Evolutionary conservation across 2,888 invertebrate species (phyloP), one percentile per base, ranked within the genome.

Genomic region (Ectemnius continuus): DNA sequence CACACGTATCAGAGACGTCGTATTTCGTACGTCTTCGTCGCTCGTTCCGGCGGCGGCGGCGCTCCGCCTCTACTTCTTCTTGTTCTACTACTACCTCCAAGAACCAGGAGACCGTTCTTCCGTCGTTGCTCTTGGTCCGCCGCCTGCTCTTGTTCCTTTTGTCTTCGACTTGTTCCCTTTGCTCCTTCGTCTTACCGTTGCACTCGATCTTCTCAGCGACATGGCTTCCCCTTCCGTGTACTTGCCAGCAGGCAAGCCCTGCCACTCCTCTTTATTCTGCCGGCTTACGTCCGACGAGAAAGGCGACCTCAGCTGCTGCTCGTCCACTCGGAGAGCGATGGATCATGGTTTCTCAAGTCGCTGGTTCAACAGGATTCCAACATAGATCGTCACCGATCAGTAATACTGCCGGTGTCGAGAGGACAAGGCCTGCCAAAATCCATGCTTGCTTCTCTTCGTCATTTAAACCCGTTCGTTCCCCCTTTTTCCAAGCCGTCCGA

Each of bases 1-100:
- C 73, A 68, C 66, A 69, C 73, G 62, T 70, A 67, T 70, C 70
- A 57, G 52, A 14, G 52, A 52, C 52, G 52, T 52, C 62, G 48
- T 58, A 56, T 67, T 52, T 47, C 61, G 18, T 28, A 28, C 23
- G 23, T 14, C 13, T 48, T 20, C 28, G 26, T 23, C 52, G 2
- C 13, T 45, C 6, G 11, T 11, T 16, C 13, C 59, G 23, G 23
- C 18, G 2, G 18, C 26, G 20, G n/a, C n/a, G n/a, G n/a, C 23
- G 26, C 52, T 28, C 36, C 48, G n/a, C n/a, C 36, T 13, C 48
- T 18, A 36, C 28, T 23, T 18, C 28, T 36, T 28, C 46, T 14
- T 45, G 20, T 20, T 23, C 20, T 2, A 36, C 8, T 11, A 11
- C 8, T 16, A 11, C 36, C 28, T 14, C 48, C 48, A 16, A 16